These are phyloP conservation scores for Zapornia atra DNA, from an alignment of 2,113 vertebrate species.

Conservation along the genomic window DNA sequence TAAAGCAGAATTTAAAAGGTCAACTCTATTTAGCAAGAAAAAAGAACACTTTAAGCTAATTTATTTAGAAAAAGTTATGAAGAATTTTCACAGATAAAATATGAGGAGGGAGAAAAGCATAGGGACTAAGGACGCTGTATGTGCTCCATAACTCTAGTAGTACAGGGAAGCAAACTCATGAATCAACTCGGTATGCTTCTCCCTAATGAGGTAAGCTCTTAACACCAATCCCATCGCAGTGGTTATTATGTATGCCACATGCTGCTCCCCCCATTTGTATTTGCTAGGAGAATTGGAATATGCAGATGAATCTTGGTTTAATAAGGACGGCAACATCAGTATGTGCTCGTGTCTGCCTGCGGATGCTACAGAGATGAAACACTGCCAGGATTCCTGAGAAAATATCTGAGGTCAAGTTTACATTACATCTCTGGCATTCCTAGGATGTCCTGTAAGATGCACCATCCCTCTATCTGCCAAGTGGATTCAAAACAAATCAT, in stretches of 20 bases:
- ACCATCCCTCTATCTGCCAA: neutral
- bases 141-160: neutral
- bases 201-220: neutral
- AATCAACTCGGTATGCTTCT: neutral
- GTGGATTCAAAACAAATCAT: rapidly evolving
- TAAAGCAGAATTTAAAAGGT: slow-evolving; percentile 41
- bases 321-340: neutral
- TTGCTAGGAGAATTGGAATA: neutral
- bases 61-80: slow-evolving; percentile 27
- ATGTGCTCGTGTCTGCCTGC: neutral
- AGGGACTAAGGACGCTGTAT: neutral
- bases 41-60: slow-evolving; percentile 18
- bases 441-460: neutral
- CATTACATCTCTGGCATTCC: neutral
- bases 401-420: neutral
- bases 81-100: slow-evolving; percentile 3
- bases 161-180: neutral
- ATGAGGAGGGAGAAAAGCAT: neutral
- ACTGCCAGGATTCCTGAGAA: neutral
- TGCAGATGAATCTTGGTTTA: slow-evolving; percentile 11
- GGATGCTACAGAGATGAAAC: neutral
- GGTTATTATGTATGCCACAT: neutral
- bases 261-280: neutral
- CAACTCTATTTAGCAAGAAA: slow-evolving; percentile 20
- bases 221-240: neutral